A percentile compares a stretch with the other conserved stretches of the same genome.
Evolutionary conservation across 2,797 vertebrate genomes (phyloP).

Genomic region (Phoeniculus purpureus): DNA sequence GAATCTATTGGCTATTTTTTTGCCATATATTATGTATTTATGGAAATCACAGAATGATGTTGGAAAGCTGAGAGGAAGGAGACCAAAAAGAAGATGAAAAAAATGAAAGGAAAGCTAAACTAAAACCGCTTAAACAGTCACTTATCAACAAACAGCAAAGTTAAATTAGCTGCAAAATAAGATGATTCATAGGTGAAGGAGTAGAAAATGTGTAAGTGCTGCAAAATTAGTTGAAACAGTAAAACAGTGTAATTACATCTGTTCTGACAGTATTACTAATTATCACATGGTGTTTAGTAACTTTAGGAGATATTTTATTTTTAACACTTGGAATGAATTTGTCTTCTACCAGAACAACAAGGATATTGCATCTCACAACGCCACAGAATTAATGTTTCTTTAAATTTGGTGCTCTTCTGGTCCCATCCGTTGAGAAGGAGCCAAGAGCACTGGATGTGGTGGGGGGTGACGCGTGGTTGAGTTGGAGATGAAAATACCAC

Average conservation of each 20-base stretch:
- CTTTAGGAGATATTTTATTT: neutral
- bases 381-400: neutral
- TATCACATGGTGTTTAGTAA: fast-evolving
- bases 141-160: neutral
- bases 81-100: neutral
- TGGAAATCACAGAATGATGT: neutral
- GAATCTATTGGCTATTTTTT: neutral
- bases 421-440: neutral
- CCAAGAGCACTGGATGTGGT: neutral
- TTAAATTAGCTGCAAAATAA: neutral
- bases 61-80: neutral
- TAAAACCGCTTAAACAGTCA: neutral
- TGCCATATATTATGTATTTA: neutral
- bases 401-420: neutral
- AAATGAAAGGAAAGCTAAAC: neutral
- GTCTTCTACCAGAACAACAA: neutral
- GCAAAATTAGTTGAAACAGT: neutral
- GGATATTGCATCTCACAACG: too few relatives aligned
- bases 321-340: neutral
- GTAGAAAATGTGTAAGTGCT: neutral
- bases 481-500: neutral
- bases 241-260: neutral
- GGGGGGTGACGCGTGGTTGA: neutral
- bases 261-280: neutral
- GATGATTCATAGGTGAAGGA: neutral